Evolutionary conservation across 1,140 invertebrate genomes (phyloP), one percentile per base, ranked within the genome.

Genomic region (Palaemon carinicauda): DNA sequence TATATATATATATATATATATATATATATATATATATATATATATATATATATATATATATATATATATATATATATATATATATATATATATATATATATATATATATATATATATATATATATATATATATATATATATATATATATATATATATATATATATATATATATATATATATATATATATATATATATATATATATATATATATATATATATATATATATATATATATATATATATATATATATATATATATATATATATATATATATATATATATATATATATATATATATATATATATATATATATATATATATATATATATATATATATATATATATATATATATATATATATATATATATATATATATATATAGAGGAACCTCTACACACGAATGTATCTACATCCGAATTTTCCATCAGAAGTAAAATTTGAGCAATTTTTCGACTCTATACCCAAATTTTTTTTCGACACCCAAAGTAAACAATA

Each of bases 41-140:
- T 65, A n/a, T n/a, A 65, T 65, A 65, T 65, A 65, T 65, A 65
- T 65, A n/a, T 65, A n/a, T 65, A n/a, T 65, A n/a, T 65, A n/a
- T 65, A n/a, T 65, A n/a, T 65, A n/a, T 65, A n/a, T 65, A n/a
- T 65, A n/a, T 65, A n/a, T 65, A n/a, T 65, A 1, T 65, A n/a
- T 65, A 1, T 65, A n/a, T 65, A n/a, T 65, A 65, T 65, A n/a
- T 65, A n/a, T 65, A n/a, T 65, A n/a, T 65, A n/a, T 60, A 60
- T 60, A 60, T 60, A 60, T 60, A 60, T 65, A n/a, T 65, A n/a
- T 65, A n/a, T 65, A n/a, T n/a, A n/a, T 65, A n/a, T 65, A n/a
- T 65, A n/a, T 65, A n/a, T 65, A n/a, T 65, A n/a, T 65, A n/a
- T 65, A n/a, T 65, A n/a, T 41, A n/a, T 65, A n/a, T 65, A n/a